phyloP scores from a whole-genome alignment of 2,888 invertebrate genomes.

The Meganola albula region DNA sequence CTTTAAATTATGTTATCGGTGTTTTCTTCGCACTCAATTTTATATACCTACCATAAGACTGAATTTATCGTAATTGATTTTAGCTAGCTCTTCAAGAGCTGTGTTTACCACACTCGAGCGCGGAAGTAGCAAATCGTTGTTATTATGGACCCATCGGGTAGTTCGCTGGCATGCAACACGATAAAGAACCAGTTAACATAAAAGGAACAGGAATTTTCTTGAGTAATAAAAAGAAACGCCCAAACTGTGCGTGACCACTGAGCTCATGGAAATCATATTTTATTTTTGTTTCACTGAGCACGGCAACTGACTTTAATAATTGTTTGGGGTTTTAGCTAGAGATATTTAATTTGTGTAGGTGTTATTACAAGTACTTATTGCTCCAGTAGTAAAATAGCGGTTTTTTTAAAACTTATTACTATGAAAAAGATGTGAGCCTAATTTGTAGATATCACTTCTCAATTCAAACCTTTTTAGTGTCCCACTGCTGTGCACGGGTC shows the following conservation, averaged over 20 bases:
- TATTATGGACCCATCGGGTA: slow-evolving; percentile 41
- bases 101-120: slow-evolving; percentile 8
- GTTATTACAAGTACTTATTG: too few relatives aligned
- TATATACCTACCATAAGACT: too few relatives aligned
- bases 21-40: too few relatives aligned
- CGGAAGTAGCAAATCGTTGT: slow-evolving; percentile 24
- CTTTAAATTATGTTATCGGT: too few relatives aligned
- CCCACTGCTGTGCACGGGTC: too few relatives aligned
- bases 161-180: slow-evolving; percentile 61
- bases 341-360: too few relatives aligned
- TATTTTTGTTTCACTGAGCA: slow-evolving; percentile 45
- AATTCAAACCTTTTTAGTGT: too few relatives aligned
- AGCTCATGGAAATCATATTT: slow-evolving; percentile 57
- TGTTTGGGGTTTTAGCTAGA: too few relatives aligned
- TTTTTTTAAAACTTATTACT: too few relatives aligned
- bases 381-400: too few relatives aligned
- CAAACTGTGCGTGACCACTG: slow-evolving; percentile 58
- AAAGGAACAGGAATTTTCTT: slow-evolving; percentile 59
- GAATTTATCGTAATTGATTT: slow-evolving; percentile 9
- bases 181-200: slow-evolving; percentile 63
- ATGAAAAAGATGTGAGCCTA: too few relatives aligned
- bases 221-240: slow-evolving; percentile 57
- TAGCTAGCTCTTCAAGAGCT: not conserved
- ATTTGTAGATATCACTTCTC: too few relatives aligned
- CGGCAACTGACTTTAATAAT: slow-evolving; percentile 20